These are phyloP conservation scores for Triplophysa yarkandensis DNA, from an alignment of 2,797 vertebrate species.

Conservation along the genomic window DNA sequence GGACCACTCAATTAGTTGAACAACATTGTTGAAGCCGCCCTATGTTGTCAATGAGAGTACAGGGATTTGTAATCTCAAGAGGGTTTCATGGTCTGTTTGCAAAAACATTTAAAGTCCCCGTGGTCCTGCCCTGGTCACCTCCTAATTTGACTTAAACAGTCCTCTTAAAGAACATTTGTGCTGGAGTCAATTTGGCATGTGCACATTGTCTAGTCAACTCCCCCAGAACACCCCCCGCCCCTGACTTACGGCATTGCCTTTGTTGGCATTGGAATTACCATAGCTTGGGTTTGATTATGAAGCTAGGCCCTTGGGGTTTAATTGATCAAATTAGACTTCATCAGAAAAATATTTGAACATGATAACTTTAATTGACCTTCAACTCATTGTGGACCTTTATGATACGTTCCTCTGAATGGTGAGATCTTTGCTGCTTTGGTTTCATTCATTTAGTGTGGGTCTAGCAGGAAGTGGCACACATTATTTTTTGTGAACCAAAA, in stretches of 20 bases:
- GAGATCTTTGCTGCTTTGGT: conserved; percentile 57
- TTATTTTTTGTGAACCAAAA: conserved; percentile 71
- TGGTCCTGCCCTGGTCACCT: conserved; percentile 74
- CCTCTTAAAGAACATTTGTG: conserved; percentile 60
- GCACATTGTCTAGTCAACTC: conserved; percentile 29
- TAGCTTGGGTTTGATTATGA: conserved; percentile 12
- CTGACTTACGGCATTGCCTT: conserved; percentile 29
- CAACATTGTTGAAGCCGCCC: conserved; percentile 68
- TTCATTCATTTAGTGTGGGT: conserved; percentile 59
- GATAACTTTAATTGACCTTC: background rate
- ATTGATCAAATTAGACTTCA: conserved; percentile 7
- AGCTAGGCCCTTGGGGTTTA: background rate
- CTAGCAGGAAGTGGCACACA: conserved; percentile 76
- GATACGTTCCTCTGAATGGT: conserved; percentile 54
- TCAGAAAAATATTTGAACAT: background rate
- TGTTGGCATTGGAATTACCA: conserved; percentile 34
- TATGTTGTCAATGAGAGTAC: conserved; percentile 70
- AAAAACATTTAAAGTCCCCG: conserved; percentile 71
- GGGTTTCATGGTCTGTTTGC: conserved; percentile 59
- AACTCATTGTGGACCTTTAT: background rate
- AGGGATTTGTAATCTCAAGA: conserved; percentile 55
- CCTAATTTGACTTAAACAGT: conserved; percentile 77
- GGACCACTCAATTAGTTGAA: conserved; percentile 70
- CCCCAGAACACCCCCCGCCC: too few relatives aligned
- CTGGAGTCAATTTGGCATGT: conserved; percentile 50